These are phyloP conservation scores for Rostratula benghalensis DNA, from an alignment of 2,113 vertebrate species.

Conservation along the genomic window DNA sequence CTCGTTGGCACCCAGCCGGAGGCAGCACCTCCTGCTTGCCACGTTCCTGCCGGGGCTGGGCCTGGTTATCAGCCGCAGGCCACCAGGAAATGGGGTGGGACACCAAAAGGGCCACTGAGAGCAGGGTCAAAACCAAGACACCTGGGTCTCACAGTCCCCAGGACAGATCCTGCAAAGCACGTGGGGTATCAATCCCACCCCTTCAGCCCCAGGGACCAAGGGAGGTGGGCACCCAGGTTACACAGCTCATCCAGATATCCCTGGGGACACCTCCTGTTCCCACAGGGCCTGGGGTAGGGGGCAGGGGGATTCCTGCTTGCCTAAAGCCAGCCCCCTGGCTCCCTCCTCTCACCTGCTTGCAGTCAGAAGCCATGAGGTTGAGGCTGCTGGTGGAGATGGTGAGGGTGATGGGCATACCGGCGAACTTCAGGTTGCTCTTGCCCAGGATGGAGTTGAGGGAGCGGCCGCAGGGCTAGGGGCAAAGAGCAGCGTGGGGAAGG, in stretches of 20 bases:
- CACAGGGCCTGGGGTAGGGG: not conserved
- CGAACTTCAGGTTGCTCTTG: conserved; percentile 98
- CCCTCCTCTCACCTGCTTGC: conserved; percentile 86
- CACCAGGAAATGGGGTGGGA: not conserved
- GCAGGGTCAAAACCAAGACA: not conserved
- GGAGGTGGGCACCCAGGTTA: not conserved
- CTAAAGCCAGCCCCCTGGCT: not conserved
- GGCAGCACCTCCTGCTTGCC: not conserved
- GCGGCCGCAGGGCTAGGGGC: conserved; percentile 85
- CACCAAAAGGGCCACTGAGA: not conserved
- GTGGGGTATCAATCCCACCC: accelerated
- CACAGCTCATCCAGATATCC: not conserved
- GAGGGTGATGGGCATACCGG: conserved; percentile 95
- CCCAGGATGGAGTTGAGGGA: conserved; percentile 92
- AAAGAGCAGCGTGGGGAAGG: not conserved
- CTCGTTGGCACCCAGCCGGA: not conserved
- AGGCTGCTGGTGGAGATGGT: conserved; percentile 99
- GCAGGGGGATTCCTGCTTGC: accelerated
- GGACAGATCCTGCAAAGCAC: not conserved
- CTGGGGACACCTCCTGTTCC: not conserved
- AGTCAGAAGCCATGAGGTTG: conserved; percentile 96
- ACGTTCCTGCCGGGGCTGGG: accelerated
- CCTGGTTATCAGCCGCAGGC: not conserved
- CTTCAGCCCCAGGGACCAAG: not conserved
- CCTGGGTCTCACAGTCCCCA: not conserved